Evolutionary conservation across 2,113 vertebrate species (phyloP).

Genomic region (Elephantulus edwardii): DNA sequence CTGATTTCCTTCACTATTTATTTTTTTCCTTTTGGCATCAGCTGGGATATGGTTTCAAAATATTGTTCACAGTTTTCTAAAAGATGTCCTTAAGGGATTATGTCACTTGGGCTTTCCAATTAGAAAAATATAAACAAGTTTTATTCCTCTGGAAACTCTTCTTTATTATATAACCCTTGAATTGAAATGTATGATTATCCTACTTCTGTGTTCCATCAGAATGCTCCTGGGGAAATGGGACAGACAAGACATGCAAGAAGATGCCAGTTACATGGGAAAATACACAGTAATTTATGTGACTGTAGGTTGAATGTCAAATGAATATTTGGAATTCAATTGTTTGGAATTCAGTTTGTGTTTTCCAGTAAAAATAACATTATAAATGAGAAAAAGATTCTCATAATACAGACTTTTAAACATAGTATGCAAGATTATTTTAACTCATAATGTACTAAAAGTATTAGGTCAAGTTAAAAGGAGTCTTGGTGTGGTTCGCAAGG

Average conservation of each 20-base stretch:
- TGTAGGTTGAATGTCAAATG: background rate
- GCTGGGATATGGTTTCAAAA: conserved; percentile 47
- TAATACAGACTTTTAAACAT: background rate
- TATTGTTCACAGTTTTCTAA: conserved; percentile 36
- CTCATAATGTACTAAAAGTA: background rate
- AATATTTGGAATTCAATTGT: conserved; percentile 13
- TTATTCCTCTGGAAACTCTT: conserved; percentile 19
- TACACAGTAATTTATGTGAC: conserved; percentile 50
- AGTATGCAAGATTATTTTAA: background rate
- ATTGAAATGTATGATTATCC: background rate
- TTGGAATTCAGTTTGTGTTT: conserved; percentile 10
- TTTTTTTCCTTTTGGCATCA: background rate
- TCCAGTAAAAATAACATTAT: background rate
- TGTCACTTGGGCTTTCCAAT: conserved; percentile 58
- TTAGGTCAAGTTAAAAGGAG: background rate
- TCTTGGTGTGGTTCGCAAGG: background rate
- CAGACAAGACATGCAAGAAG: background rate
- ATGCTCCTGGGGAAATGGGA: conserved; percentile 2
- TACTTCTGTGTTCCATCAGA: background rate
- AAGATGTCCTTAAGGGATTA: conserved; percentile 51
- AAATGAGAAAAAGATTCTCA: background rate
- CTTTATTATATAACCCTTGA: background rate
- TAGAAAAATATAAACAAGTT: conserved; percentile 62
- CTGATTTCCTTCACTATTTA: background rate
- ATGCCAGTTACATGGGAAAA: background rate